Percentiles rank a stretch among this genome's conserved stretches.
These are phyloP conservation scores for Melanotus villosus DNA, from an alignment of 2,888 invertebrate species.

Conservation along the genomic window DNA sequence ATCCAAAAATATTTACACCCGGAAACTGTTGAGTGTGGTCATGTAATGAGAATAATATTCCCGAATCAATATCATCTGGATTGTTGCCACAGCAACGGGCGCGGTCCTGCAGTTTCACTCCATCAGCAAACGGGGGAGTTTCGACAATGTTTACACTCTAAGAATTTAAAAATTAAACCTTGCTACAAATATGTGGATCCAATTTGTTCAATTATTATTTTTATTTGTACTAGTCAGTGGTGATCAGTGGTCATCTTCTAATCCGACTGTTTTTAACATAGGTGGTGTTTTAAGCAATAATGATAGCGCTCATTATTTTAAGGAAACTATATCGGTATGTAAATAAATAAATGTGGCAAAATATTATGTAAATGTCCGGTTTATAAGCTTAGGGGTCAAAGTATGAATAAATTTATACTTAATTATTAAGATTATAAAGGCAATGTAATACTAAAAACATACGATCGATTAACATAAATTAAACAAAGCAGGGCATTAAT, in stretches of 20 bases:
- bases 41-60: neutral
- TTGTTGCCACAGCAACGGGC: constrained; percentile 54
- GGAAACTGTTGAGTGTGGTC: constrained; percentile 2
- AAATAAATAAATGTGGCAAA: too few relatives aligned
- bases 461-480: too few relatives aligned
- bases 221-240: constrained; percentile 28
- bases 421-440: too few relatives aligned
- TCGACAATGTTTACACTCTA: neutral
- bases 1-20: too few relatives aligned
- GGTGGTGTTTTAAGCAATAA: constrained; percentile 93
- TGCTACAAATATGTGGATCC: neutral
- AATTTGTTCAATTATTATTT: neutral
- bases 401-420: too few relatives aligned
- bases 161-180: neutral
- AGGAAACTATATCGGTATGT: constrained; percentile 87
- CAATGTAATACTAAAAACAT: too few relatives aligned
- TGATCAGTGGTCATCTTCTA: constrained; percentile 58
- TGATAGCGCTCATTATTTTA: constrained; percentile 85
- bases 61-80: constrained; percentile 58
- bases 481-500: too few relatives aligned
- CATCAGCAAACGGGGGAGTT: neutral
- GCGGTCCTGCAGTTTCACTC: constrained; percentile 51
- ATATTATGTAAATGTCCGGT: too few relatives aligned
- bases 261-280: constrained; percentile 80
- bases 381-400: too few relatives aligned